Evolutionary conservation across 2,888 invertebrate species (phyloP), one percentile per base, ranked within the genome.

Genomic region (Eupsilia transversa): DNA sequence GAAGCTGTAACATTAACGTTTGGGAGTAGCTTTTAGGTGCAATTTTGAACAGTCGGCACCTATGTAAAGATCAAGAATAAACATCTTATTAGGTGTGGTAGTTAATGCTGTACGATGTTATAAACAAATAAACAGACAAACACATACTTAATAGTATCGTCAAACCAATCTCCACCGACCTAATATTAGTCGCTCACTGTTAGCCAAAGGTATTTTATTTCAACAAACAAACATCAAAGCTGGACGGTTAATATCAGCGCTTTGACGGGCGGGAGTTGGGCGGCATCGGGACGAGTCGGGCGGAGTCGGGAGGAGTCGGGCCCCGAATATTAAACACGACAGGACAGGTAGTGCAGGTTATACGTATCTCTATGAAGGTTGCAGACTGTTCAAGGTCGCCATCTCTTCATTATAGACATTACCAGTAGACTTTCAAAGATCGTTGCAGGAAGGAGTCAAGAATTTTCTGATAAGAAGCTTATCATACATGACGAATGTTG

Each of bases 201-300:
- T 64, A 33, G 46, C 63, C 35, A 17, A 75, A 72, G 59, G 46
- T 75, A 59, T 80, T 80, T 74, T 76, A 71, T 72, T 75, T 76
- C 56, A 35, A 68, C 64, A 76, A 76, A 79, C 80, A 73, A 80
- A 80, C 81, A 76, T 80, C 76, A 80, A 80, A 80, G 81, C 49
- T 38, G 49, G 76, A 43, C 64, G 46, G 63, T 60, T 80, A 80
- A 80, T 80, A 80, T 68, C 64, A 64, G 43, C 30, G 56, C 66
- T 80, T 54, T 67, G 67, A 63, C 33, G 59, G 38, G 41, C 3
- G 72, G 43, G 20, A 17, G 63, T 57, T 20, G 46, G 65, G 49
- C 0, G 59, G 33, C 33, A 27, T 41, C 41, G 74, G 64, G 57
- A 10, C 33, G 12, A 41, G 33, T 66, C 57, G 38, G 71, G 59